Base-by-base conservation (phyloP, 2,797 vertebrate species). In the Leptoclinus maculatus region DNA sequence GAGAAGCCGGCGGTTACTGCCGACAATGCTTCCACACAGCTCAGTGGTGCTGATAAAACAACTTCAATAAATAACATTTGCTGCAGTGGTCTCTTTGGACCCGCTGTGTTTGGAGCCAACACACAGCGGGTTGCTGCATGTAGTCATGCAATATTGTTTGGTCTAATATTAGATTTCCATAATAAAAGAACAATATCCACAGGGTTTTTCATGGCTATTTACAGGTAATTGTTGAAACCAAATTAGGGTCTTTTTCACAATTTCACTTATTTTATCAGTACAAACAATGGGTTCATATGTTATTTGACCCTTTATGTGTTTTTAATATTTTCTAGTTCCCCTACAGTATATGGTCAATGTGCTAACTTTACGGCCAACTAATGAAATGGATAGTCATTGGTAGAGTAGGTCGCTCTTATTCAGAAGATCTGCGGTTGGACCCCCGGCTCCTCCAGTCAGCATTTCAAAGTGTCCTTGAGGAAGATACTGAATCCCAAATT, bases 21-120 rank as follows among this genome's bases (percentile, higher is more conserved):
- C 91, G 90, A 88, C 87, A 72, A 76, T 62, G 79, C 84, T 89
- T 93, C 91, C 93, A 86, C 92, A 74, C 88, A 80, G 79, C 93
- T 87, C 87, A 89, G 79, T 62, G 90, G 72, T 90, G 91, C 88
- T 95, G 93, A 95, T 95, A 95, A 93, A 93, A 94, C 91, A 91
- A 89, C 91, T 92, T 92, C 90, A 92, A 94, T 94, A 94, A 95
- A 94, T 88, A 93, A 80, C 91, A 70, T 91, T 94, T 92, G 91
- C 88, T 86, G 91, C 84, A 87, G 82, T 75, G 64, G 79, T 92
- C 91, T 94, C 91, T 57, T 29, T 72, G 82, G 85, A 89, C 78
- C 66, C n/a, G 13, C 39, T 45, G 51, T 76, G 77, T 80, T 59
- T 80, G 74, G 29, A 79, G 71, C 63, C 56, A 49, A 76, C 75